These are phyloP conservation scores for Apis florea DNA, from an alignment of 1,140 invertebrate species.

Conservation along the genomic window DNA sequence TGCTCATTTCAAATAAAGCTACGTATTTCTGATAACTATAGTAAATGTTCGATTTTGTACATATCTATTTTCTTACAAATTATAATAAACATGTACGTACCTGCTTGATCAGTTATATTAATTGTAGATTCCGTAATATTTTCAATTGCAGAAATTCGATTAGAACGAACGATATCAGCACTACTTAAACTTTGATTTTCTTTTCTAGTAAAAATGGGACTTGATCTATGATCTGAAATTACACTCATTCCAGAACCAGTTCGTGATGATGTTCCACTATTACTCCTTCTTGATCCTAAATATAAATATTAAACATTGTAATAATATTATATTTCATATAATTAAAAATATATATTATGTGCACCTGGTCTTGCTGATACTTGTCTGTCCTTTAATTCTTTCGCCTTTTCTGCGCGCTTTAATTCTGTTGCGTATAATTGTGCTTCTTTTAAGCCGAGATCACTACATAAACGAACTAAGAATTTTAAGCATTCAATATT, in stretches of 20 bases:
- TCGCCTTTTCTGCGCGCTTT: constrained; percentile 90
- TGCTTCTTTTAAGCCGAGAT: constrained; percentile 91
- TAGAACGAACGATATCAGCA: constrained; percentile 55
- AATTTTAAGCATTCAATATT: constrained; percentile 93
- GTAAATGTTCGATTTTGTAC: neutral
- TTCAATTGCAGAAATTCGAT: constrained; percentile 54
- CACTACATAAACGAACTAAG: constrained; percentile 89
- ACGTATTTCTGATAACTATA: constrained; percentile 31
- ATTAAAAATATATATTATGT: constrained; percentile 48
- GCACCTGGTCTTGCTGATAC: constrained; percentile 82
- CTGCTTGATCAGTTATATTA: constrained; percentile 54
- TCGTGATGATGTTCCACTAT: constrained; percentile 82
- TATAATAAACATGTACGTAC: constrained; percentile 34
- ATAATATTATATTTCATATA: constrained; percentile 15
- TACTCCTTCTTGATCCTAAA: constrained; percentile 81
- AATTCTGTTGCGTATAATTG: constrained; percentile 89
- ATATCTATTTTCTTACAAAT: neutral
- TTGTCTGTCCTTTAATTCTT: constrained; percentile 85
- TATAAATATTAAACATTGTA: constrained; percentile 27
- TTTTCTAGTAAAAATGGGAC: constrained; percentile 65
- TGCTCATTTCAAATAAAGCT: constrained; percentile 57
- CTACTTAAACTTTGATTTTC: constrained; percentile 67
- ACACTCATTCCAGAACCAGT: constrained; percentile 81
- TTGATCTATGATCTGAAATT: constrained; percentile 77
- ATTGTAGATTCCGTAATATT: constrained; percentile 25